phyloP scores from a whole-genome alignment of 2,888 invertebrate species.

The Pachycephus smyrnensis region DNA sequence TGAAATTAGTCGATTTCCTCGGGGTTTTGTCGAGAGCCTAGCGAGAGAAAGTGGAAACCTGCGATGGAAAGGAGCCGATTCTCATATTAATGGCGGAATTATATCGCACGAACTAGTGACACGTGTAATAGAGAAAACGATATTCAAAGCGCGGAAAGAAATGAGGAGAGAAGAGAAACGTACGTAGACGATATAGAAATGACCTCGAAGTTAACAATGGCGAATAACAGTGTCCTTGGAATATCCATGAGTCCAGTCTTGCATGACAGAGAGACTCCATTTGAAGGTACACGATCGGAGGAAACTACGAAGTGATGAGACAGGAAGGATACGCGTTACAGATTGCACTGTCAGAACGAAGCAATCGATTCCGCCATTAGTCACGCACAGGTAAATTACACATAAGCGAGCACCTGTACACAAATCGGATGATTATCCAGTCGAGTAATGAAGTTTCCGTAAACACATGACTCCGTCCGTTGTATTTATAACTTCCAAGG shows the following conservation, averaged over 20 bases:
- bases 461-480: neutral
- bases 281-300: neutral
- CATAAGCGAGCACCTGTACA: neutral
- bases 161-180: neutral
- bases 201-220: neutral
- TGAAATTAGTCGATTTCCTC: constrained; percentile 2
- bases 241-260: neutral
- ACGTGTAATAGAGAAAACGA: neutral
- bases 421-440: neutral
- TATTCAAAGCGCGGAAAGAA: neutral
- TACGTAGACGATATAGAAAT: neutral
- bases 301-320: neutral
- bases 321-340: neutral
- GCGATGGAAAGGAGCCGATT: no score
- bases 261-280: neutral
- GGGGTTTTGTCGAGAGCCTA: neutral
- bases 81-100: neutral
- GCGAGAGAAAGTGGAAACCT: neutral
- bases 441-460: neutral
- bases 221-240: neutral
- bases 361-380: neutral
- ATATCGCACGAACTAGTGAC: neutral
- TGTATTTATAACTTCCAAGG: neutral
- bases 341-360: neutral
- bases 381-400: neutral